Conservation (phyloP, 2,113 vertebrate species). For the Mixornis gularis region DNA sequence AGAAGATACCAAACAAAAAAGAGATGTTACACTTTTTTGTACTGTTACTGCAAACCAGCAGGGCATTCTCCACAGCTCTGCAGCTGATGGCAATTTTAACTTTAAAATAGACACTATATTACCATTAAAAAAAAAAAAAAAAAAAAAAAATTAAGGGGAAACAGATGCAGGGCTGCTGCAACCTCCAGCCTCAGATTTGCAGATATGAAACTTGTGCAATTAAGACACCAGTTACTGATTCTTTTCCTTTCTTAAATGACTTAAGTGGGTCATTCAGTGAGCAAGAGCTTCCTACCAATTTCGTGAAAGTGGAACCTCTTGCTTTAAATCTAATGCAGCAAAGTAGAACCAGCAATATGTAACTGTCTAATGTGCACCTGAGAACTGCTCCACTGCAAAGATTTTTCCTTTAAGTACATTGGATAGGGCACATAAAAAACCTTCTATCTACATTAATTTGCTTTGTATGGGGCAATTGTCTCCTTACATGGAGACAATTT, state of each 20-base stretch:
- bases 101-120: neutral
- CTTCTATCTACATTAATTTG: conserved; percentile 45
- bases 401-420: conserved; percentile 9
- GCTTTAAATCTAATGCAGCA: conserved; percentile 38
- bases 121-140: neutral
- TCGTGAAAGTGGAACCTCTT: neutral
- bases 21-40: neutral
- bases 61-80: neutral
- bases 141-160: neutral
- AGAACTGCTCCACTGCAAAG: neutral
- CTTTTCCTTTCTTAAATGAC: conserved; percentile 32
- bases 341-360: conserved; percentile 27
- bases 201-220: conserved; percentile 14
- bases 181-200: conserved; percentile 28
- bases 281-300: conserved; percentile 16
- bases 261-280: conserved; percentile 26
- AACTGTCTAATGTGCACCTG: neutral
- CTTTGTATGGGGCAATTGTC: conserved; percentile 39
- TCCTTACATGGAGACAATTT: conserved; percentile 22
- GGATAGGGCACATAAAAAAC: conserved; percentile 3
- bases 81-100: neutral
- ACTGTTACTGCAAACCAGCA: neutral
- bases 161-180: neutral
- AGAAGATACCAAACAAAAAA: neutral
- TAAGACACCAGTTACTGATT: conserved; percentile 41